Percentiles rank a stretch among this genome's conserved stretches.
Conservation (phyloP, 2,888 invertebrate genomes). For the Patella depressa region DNA sequence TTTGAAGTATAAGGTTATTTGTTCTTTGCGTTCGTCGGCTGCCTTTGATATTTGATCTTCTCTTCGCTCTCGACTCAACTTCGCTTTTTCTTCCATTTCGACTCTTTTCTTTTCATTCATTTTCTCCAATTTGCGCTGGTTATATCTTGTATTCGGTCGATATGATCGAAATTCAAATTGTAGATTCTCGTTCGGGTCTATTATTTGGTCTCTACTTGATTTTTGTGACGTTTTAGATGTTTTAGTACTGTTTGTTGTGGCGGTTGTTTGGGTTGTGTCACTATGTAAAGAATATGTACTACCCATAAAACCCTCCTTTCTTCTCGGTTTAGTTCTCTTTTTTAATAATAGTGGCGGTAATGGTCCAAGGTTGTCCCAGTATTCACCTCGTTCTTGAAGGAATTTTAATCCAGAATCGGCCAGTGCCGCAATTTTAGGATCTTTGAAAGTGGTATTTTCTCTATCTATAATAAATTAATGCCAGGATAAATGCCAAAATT, state of each 20-base stretch:
- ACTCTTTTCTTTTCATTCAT: background rate
- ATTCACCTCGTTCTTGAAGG: background rate
- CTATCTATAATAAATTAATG: background rate
- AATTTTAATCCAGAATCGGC: background rate
- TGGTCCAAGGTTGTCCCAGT: background rate
- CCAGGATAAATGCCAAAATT: too few species aligned
- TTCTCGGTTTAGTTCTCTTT: background rate
- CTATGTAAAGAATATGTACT: background rate
- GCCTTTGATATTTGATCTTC: background rate
- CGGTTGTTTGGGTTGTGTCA: background rate
- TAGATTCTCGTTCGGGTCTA: background rate
- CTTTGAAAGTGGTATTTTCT: background rate
- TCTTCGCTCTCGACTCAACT: background rate
- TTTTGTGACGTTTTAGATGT: background rate
- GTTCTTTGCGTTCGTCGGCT: background rate
- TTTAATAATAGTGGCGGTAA: background rate
- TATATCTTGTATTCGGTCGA: background rate
- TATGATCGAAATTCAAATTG: slow-evolving; percentile 1
- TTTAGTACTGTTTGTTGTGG: background rate
- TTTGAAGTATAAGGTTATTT: background rate
- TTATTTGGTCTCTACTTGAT: background rate
- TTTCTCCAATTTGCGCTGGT: background rate
- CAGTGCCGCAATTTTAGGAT: background rate
- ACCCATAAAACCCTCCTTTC: background rate
- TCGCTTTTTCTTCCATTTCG: background rate